Evolutionary conservation across 2,888 invertebrate genomes (phyloP).

Genomic region (Athripsodes cinereus): DNA sequence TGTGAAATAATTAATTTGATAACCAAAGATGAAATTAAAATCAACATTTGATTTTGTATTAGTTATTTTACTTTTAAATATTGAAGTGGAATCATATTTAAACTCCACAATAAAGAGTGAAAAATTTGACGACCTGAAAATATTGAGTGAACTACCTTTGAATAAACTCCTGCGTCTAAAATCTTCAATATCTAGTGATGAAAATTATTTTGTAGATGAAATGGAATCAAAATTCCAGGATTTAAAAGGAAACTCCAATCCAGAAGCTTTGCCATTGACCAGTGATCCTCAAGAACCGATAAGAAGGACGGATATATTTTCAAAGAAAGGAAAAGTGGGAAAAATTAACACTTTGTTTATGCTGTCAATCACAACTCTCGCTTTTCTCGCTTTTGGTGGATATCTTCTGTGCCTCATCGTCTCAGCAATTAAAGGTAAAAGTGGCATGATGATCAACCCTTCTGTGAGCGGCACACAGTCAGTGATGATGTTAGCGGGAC

Average conservation of each 20-base stretch:
- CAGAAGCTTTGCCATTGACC: slow-evolving; percentile 29
- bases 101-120: not conserved
- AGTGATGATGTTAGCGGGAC: slow-evolving; percentile 28
- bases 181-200: slow-evolving; percentile 40
- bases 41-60: too few species aligned
- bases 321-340: slow-evolving; percentile 48
- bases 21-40: too few species aligned
- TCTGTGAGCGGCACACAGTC: slow-evolving; percentile 30
- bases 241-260: not conserved
- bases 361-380: slow-evolving; percentile 68
- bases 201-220: not conserved
- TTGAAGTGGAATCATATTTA: not conserved
- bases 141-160: slow-evolving; percentile 62
- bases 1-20: too few species aligned
- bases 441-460: slow-evolving; percentile 33
- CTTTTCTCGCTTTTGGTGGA: slow-evolving; percentile 80
- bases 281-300: slow-evolving; percentile 35
- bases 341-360: slow-evolving; percentile 72
- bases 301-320: slow-evolving; percentile 36
- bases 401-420: slow-evolving; percentile 73
- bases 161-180: slow-evolving; percentile 61
- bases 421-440: slow-evolving; percentile 65
- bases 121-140: slow-evolving; percentile 34
- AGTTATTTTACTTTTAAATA: too few species aligned
- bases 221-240: not conserved